These are phyloP conservation scores for Vicugna pacos DNA, from an alignment of 2,113 vertebrate species.

Conservation along the genomic window DNA sequence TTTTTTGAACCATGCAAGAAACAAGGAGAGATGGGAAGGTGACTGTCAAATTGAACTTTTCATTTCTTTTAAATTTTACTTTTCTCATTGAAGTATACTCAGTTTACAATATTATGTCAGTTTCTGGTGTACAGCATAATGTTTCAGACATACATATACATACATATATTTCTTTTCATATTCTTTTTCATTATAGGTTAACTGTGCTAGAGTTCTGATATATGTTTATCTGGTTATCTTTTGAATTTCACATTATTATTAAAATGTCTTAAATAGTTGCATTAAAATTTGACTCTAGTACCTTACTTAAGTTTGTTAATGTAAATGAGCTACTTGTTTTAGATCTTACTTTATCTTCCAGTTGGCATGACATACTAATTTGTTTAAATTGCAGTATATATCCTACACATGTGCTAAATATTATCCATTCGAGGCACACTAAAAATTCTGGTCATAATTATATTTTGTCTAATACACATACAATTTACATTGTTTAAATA, in stretches of 20 bases:
- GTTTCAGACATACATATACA: too few species aligned
- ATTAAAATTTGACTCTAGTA: background rate
- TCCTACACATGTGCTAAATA: background rate
- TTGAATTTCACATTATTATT: constrained; percentile 55
- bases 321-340: background rate
- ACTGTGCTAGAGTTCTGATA: background rate
- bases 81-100: too few species aligned
- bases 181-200: too few species aligned
- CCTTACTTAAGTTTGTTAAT: background rate
- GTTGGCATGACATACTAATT: background rate
- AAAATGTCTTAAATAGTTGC: background rate
- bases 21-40: background rate
- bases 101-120: too few species aligned
- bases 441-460: constrained; percentile 30
- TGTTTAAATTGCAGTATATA: background rate
- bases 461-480: background rate
- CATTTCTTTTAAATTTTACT: background rate
- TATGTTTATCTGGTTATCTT: constrained; percentile 10
- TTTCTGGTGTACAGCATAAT: too few species aligned
- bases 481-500: constrained; percentile 39
- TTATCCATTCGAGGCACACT: background rate
- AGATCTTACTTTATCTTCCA: background rate
- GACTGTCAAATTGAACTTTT: constrained; percentile 7
- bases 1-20: constrained; percentile 17
- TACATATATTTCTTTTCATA: too few species aligned